Evolutionary conservation across 2,797 vertebrate genomes (phyloP).

Genomic region (Simalia tracyae): DNA sequence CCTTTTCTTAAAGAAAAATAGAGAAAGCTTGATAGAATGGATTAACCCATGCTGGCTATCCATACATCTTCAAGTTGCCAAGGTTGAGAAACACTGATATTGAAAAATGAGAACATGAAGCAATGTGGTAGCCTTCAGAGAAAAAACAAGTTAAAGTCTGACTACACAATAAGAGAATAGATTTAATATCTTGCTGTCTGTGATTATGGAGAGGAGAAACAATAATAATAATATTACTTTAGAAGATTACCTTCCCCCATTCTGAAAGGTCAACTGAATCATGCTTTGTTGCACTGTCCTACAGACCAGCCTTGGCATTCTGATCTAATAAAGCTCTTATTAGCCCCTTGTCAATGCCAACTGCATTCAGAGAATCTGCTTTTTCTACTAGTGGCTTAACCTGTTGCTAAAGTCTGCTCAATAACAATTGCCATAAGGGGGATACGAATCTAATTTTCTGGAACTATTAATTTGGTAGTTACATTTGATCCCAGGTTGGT

Average conservation of each 20-base stretch:
- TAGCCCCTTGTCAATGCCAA: background rate
- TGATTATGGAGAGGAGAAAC: background rate
- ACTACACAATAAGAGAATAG: background rate
- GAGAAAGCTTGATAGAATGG: background rate
- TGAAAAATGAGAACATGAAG: background rate
- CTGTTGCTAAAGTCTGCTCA: background rate
- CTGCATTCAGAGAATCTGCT: background rate
- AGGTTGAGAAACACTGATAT: background rate
- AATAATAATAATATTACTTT: background rate
- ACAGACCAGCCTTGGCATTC: background rate
- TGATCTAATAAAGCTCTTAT: background rate
- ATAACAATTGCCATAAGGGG: background rate
- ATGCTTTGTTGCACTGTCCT: background rate
- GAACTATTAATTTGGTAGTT: background rate
- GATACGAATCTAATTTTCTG: background rate
- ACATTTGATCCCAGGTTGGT: background rate
- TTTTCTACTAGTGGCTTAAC: background rate
- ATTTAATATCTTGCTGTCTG: background rate
- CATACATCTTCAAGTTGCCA: no score
- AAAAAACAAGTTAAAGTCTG: background rate
- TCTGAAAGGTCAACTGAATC: background rate
- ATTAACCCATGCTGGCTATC: no score
- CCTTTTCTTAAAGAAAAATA: background rate
- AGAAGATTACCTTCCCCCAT: background rate
- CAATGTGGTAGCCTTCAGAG: background rate